These are phyloP conservation scores for Lasioglossum villosulum DNA, from an alignment of 2,888 invertebrate species.

Conservation along the genomic window DNA sequence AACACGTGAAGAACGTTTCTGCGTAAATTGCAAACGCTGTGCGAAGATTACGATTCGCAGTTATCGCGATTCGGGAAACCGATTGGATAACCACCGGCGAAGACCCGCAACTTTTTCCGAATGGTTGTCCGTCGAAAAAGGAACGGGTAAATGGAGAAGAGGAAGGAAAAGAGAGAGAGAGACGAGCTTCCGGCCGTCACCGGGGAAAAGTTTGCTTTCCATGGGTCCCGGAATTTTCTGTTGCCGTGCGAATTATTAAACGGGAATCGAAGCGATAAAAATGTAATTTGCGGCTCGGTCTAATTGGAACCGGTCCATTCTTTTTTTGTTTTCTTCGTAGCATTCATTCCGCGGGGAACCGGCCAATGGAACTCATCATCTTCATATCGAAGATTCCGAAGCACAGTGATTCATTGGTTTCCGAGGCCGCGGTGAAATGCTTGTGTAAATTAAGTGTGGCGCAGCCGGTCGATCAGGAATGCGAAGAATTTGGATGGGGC, in stretches of 20 bases:
- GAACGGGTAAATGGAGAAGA: too few species aligned
- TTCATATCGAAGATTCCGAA: neutral
- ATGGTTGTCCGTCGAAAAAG: neutral
- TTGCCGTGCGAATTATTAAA: constrained; percentile 3
- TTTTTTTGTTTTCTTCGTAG: neutral
- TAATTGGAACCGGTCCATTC: neutral
- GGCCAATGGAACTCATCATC: neutral
- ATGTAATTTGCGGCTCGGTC: constrained; percentile 1
- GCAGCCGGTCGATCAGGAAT: neutral
- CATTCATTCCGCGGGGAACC: neutral
- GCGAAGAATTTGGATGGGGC: neutral
- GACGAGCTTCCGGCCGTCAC: neutral
- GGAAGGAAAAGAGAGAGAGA: neutral
- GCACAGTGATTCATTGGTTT: neutral
- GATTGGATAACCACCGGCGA: neutral
- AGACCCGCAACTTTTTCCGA: neutral
- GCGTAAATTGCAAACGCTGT: neutral
- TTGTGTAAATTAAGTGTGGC: constrained; percentile 1
- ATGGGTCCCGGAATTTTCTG: constrained; percentile 20
- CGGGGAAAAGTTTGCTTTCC: constrained; percentile 6
- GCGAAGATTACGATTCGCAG: neutral
- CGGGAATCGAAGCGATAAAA: constrained; percentile 13
- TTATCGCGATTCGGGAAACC: neutral
- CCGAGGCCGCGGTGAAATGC: neutral
- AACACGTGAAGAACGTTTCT: neutral